Base-by-base conservation (phyloP, 1,140 invertebrate species). In the Magallana ariakensis region DNA sequence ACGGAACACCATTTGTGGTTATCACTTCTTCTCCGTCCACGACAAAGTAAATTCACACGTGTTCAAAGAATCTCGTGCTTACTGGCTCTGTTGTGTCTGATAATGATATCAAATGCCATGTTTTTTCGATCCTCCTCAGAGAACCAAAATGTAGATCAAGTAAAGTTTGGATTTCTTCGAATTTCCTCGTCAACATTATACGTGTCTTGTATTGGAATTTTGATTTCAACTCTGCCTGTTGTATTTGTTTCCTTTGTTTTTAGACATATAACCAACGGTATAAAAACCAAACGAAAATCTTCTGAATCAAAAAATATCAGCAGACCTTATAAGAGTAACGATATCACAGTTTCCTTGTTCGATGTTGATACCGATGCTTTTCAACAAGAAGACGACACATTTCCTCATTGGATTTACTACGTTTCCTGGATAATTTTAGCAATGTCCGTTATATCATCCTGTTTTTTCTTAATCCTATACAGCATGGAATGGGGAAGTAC, bases 1-100 rank as follows among this genome's bases (percentile, higher is more conserved):
- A 89, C 92, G 3, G 95, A 95, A 89, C 94, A 94, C 33, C 95
- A 95, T 85, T 87, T 95, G 7, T 95, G 95, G 95, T 92, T 95
- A 26, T 95, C 94, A 16, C 91, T 95, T 8, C 94, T 95, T 85
- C 87, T 93, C 46, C 89, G 95, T 57, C 95, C 95, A 22, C 91
- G 94, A 13, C 91, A 93, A 55, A 95, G 94, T 80, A 91, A 94
- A 53, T 95, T 95, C 87, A 95, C 94, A 5, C 88, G 95, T 75
- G 89, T 93, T 4, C 94, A 95, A 90, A 70, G 95, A 57, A 90
- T 95, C 19, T 93, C 94, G 7, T 93, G 94, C 60, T 95, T 94
- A 86, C 91, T 95, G 85, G 91, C 94, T 1, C 90, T 95, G n/a
- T 90, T 95, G 1, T 95, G 94, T 85, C 87, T 95, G 8, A 94